Conservation (phyloP, 2,113 vertebrate species). For the Cynopterus brachyotis region DNA sequence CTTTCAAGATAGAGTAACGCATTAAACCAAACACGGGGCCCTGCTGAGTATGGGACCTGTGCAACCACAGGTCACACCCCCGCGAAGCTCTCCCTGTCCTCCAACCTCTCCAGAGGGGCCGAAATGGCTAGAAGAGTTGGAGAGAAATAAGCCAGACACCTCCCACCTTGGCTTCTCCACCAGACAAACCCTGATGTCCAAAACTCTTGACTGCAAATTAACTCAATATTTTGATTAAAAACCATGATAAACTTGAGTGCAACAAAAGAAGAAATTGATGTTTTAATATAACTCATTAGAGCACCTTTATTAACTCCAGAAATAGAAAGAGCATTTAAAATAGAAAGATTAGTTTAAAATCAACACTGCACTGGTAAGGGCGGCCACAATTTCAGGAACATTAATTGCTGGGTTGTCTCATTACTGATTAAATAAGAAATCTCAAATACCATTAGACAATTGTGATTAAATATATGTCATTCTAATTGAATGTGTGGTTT, state of each 20-base stretch:
- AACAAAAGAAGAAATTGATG: constrained; percentile 59
- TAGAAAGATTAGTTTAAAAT: constrained; percentile 66
- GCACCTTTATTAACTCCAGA: constrained; percentile 63
- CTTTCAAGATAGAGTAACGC: not conserved
- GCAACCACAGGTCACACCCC: not conserved
- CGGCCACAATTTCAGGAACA: constrained; percentile 50
- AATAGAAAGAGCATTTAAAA: constrained; percentile 68
- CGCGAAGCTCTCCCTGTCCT: not conserved
- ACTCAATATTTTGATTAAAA: constrained; percentile 57
- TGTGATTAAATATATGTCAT: constrained; percentile 64
- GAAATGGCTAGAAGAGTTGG: not conserved
- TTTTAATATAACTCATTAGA: constrained; percentile 70
- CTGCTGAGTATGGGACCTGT: not conserved
- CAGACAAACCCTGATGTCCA: not conserved
- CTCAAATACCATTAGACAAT: constrained; percentile 72
- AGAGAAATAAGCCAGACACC: not conserved
- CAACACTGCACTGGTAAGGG: constrained; percentile 42
- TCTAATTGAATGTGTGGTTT: constrained; percentile 67
- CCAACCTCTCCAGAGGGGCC: not conserved
- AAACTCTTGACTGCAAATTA: not conserved
- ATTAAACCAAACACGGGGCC: not conserved
- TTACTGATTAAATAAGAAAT: constrained; percentile 81
- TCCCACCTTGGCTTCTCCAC: not conserved
- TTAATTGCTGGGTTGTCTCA: constrained; percentile 77
- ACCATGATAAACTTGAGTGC: constrained; percentile 48